Percentiles rank a stretch among this genome's conserved stretches.
Evolutionary conservation across 2,113 vertebrate genomes (phyloP).

Genomic region (Dryoscopus gambensis): DNA sequence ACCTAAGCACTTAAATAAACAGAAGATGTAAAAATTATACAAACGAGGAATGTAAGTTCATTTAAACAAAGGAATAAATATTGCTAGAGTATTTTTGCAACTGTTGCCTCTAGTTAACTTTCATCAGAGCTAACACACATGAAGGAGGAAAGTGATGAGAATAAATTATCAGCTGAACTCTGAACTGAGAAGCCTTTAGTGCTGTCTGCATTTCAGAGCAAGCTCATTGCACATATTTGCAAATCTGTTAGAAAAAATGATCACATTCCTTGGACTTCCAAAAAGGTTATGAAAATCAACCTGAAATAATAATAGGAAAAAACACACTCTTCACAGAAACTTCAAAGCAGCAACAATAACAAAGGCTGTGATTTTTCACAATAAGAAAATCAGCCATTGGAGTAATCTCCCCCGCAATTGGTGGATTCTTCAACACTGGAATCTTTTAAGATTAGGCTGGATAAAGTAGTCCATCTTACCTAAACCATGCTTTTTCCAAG

Average conservation of each 20-base stretch:
- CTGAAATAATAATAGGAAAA: not conserved
- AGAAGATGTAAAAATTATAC: not conserved
- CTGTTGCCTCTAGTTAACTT: not conserved
- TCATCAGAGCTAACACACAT: not conserved
- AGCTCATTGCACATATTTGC: not conserved
- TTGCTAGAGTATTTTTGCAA: not conserved
- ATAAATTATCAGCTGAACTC: slow-evolving; percentile 3
- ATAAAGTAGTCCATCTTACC: not conserved
- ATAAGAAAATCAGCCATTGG: not conserved
- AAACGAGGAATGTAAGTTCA: not conserved
- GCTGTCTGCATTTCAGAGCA: not conserved
- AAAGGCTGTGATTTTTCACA: not conserved
- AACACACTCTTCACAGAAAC: not conserved
- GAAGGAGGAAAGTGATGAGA: not conserved
- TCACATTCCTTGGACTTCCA: not conserved
- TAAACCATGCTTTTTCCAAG: not conserved
- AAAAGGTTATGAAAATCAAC: not conserved
- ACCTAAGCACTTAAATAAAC: not conserved
- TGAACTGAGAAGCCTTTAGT: not conserved
- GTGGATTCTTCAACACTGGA: not conserved
- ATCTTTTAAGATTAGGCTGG: not conserved
- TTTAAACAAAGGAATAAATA: not conserved
- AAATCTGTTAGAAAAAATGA: not conserved
- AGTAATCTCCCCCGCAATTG: not conserved
- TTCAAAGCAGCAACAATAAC: not conserved